Percentiles rank a stretch among this genome's conserved stretches.
Conservation (phyloP, 2,888 invertebrate genomes). For the Azorinus chamasolen region DNA sequence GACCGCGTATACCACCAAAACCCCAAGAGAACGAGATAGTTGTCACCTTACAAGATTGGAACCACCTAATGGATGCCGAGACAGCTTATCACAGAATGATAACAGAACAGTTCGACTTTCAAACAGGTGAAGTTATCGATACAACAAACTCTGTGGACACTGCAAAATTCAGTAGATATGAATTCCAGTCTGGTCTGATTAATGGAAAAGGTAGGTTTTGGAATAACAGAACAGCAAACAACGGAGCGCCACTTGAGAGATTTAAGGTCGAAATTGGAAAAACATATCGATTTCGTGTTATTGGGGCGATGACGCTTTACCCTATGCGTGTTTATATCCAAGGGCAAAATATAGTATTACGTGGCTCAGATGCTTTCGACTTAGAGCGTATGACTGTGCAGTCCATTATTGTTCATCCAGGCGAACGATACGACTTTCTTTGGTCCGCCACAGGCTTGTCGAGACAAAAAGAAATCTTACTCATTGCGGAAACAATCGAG, state of each 20-base stretch:
- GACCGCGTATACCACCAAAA: not conserved
- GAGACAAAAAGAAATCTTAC: slow-evolving; percentile 48
- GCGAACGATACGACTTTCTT: slow-evolving; percentile 71
- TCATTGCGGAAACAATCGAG: slow-evolving; percentile 70
- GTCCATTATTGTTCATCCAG: slow-evolving; percentile 66
- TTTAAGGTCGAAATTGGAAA: slow-evolving; percentile 50
- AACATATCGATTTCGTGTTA: slow-evolving; percentile 30
- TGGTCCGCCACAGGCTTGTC: slow-evolving; percentile 31
- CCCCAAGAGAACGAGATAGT: slow-evolving; percentile 36
- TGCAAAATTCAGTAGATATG: slow-evolving; percentile 46
- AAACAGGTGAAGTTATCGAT: slow-evolving; percentile 9
- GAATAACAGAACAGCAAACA: slow-evolving; percentile 46
- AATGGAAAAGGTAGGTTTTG: slow-evolving; percentile 75
- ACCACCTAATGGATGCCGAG: slow-evolving; percentile 68
- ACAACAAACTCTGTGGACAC: slow-evolving; percentile 50
- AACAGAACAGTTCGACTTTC: slow-evolving; percentile 58
- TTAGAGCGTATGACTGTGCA: slow-evolving; percentile 39
- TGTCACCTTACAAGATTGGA: slow-evolving; percentile 71
- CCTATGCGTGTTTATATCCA: slow-evolving; percentile 36
- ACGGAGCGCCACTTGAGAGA: slow-evolving; percentile 58
- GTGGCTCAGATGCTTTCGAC: slow-evolving; percentile 61
- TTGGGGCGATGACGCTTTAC: slow-evolving; percentile 39
- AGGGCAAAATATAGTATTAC: slow-evolving; percentile 43
- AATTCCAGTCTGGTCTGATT: slow-evolving; percentile 65
- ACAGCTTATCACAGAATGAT: slow-evolving; percentile 54